Conservation (phyloP, 2,797 vertebrate species). For the Pseudochirops cupreus region DNA sequence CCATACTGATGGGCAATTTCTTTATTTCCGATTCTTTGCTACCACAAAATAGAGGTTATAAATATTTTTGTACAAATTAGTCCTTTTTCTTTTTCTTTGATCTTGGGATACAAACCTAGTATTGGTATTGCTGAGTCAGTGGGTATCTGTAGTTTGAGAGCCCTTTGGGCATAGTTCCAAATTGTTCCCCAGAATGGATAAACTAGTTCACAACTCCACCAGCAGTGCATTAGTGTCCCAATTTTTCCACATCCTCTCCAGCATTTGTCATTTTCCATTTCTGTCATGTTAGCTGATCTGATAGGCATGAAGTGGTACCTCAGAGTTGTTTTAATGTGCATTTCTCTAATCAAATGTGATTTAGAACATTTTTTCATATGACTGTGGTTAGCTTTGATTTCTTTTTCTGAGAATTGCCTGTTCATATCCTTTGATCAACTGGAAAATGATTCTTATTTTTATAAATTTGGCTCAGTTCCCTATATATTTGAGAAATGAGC, state of each 20-base stretch:
- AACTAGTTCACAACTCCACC: background rate
- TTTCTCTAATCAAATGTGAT: background rate
- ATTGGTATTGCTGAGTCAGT: background rate
- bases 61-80: background rate
- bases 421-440: background rate
- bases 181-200: background rate
- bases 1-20: background rate
- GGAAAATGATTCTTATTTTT: background rate
- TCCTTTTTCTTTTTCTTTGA: background rate
- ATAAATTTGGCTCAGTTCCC: background rate
- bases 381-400: background rate
- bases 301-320: background rate
- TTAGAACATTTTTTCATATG: background rate
- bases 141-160: background rate
- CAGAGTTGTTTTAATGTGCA: background rate
- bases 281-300: background rate
- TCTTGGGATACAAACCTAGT: background rate
- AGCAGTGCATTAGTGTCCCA: background rate
- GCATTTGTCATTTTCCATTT: background rate
- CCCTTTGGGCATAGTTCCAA: background rate
- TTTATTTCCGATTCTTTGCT: background rate
- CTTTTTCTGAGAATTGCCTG: background rate
- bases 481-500: background rate
- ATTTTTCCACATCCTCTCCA: background rate
- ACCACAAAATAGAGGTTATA: background rate